Percentiles rank a stretch among this genome's conserved stretches.
phyloP scores from a whole-genome alignment of 2,797 vertebrate species.

The Tinamus major region DNA sequence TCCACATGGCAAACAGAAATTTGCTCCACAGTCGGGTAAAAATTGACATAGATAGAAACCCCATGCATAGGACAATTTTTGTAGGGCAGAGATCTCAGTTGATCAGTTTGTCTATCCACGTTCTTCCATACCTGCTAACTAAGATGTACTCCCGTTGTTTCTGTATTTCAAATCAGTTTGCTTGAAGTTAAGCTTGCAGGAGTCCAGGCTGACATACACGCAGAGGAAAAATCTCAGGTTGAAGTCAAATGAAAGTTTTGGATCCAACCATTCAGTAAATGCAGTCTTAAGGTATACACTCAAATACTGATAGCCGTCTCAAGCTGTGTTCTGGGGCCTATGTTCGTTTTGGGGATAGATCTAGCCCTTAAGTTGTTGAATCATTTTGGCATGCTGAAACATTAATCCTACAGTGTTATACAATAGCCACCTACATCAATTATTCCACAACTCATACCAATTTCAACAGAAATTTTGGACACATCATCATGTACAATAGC shows the following conservation, averaged over 20 bases:
- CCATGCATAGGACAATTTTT: not conserved
- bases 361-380: not conserved
- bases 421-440: not conserved
- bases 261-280: not conserved
- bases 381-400: not conserved
- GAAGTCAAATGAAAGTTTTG: not conserved
- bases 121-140: not conserved
- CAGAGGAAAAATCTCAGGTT: not conserved
- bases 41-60: not conserved
- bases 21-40: not conserved
- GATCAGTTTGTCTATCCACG: not conserved
- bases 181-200: not conserved
- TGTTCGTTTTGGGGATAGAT: rapidly evolving
- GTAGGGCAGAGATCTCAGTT: not conserved
- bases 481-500: not conserved
- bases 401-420: not conserved
- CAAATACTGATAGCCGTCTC: not conserved
- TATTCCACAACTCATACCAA: not conserved
- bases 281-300: not conserved
- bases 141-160: not conserved
- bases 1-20: not conserved
- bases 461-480: slow-evolving; percentile 6
- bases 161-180: not conserved
- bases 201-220: not conserved
- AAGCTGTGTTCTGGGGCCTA: not conserved